phyloP scores from a whole-genome alignment of 2,888 invertebrate genomes.

The Eupithecia dodoneata region DNA sequence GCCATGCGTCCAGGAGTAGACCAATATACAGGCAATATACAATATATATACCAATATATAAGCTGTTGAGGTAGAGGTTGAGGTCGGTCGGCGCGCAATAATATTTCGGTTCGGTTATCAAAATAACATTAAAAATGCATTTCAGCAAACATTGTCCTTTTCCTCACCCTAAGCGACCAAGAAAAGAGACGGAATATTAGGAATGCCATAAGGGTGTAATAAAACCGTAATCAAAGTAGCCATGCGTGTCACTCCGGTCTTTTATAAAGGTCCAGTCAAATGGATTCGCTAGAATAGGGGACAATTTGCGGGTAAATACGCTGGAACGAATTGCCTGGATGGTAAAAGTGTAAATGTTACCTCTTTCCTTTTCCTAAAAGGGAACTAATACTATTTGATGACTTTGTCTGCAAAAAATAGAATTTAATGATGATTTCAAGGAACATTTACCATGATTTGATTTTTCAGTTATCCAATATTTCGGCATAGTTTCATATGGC shows the following conservation, averaged over 20 bases:
- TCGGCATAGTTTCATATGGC: too few relatives aligned
- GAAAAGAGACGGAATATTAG: constrained; percentile 39
- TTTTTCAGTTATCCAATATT: too few relatives aligned
- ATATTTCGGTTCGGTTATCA: constrained; percentile 12
- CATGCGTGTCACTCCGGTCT: constrained; percentile 40
- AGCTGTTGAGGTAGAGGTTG: too few relatives aligned
- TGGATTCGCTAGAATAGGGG: constrained; percentile 29
- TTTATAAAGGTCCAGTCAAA: constrained; percentile 39
- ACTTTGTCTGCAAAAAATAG: not conserved
- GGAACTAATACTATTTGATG: not conserved
- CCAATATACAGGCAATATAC: too few relatives aligned
- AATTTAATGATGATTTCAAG: too few relatives aligned
- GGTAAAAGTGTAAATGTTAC: not conserved
- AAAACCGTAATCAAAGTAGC: constrained; percentile 46
- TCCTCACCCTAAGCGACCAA: constrained; percentile 20
- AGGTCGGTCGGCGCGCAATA: not conserved
- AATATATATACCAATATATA: too few relatives aligned
- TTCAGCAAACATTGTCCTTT: constrained; percentile 15
- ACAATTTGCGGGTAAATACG: constrained; percentile 34
- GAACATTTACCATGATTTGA: too few relatives aligned
- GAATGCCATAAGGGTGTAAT: constrained; percentile 42
- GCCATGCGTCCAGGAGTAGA: too few relatives aligned
- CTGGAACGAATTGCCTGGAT: constrained; percentile 9
- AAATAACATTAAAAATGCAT: constrained; percentile 7
- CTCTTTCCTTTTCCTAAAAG: not conserved